Conservation (phyloP, 2,888 invertebrate species). For the Chrysolina haemoptera region DNA sequence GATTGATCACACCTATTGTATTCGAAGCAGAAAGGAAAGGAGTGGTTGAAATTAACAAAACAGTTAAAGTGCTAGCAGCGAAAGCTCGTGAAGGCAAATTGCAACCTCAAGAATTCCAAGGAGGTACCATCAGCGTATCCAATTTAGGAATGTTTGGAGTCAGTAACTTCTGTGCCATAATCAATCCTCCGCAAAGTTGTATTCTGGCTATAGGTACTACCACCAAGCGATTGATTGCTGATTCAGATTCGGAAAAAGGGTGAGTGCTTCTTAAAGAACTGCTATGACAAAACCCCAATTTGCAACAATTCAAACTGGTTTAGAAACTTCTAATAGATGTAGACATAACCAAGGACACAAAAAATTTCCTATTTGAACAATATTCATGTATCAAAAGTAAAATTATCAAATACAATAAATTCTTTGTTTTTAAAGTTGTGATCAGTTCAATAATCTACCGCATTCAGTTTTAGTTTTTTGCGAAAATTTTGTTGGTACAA, state of each 20-base stretch:
- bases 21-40: conserved; percentile 93
- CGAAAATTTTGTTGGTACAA: too few relatives aligned
- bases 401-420: too few relatives aligned
- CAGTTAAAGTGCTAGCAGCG: conserved; percentile 84
- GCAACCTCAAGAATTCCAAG: conserved; percentile 95
- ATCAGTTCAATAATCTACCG: too few relatives aligned
- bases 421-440: too few relatives aligned
- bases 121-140: conserved; percentile 95
- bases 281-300: not conserved
- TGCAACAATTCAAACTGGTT: too few relatives aligned
- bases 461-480: too few relatives aligned
- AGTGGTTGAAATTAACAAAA: conserved; percentile 84
- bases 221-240: conserved; percentile 82
- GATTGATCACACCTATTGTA: conserved; percentile 97
- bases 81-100: conserved; percentile 92
- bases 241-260: conserved; percentile 80
- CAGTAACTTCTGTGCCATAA: conserved; percentile 91
- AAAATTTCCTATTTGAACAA: too few relatives aligned
- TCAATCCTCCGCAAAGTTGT: conserved; percentile 96
- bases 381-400: too few relatives aligned
- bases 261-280: conserved; percentile 70
- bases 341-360: too few relatives aligned
- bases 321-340: too few relatives aligned
- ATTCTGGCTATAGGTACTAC: conserved; percentile 93
- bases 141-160: conserved; percentile 96